Conservation (phyloP, 2,888 invertebrate species). For the Andrena minutula region DNA sequence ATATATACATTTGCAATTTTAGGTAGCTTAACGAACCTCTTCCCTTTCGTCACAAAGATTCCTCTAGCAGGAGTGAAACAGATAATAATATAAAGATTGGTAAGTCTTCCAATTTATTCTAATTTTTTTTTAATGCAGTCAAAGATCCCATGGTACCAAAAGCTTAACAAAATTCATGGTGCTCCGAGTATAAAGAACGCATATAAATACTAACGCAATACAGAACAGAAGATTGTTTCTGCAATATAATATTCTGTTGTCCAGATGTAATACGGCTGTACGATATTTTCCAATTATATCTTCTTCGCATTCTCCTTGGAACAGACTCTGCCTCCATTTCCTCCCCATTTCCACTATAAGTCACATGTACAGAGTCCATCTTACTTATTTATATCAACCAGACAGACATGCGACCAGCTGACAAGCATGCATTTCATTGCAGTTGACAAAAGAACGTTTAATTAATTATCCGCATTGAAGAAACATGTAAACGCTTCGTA, state of each 20-base stretch:
- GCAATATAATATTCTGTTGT: conserved; percentile 26
- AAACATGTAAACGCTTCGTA: not conserved
- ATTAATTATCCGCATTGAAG: not conserved
- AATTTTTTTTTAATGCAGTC: too few relatives aligned
- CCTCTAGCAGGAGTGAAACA: too few relatives aligned
- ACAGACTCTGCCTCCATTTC: not conserved
- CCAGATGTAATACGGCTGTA: not conserved
- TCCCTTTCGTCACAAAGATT: too few relatives aligned
- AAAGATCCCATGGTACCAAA: too few relatives aligned
- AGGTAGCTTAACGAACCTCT: too few relatives aligned
- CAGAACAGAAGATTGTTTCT: not conserved
- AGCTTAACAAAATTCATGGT: too few relatives aligned
- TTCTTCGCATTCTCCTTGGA: not conserved
- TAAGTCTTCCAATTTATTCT: too few relatives aligned
- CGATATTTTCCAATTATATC: conserved; percentile 45
- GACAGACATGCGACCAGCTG: not conserved
- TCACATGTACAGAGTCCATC: not conserved
- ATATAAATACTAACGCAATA: conserved; percentile 25
- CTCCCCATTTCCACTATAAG: not conserved
- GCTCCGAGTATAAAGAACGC: not conserved
- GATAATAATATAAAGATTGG: too few relatives aligned
- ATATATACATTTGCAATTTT: too few relatives aligned
- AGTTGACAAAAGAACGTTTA: conserved; percentile 33
- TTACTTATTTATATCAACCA: not conserved
- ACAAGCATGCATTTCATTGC: not conserved